Percentiles rank a stretch among this genome's conserved stretches.
These are phyloP conservation scores for Agrotis ipsilon DNA, from an alignment of 2,888 invertebrate genomes.

Conservation along the genomic window DNA sequence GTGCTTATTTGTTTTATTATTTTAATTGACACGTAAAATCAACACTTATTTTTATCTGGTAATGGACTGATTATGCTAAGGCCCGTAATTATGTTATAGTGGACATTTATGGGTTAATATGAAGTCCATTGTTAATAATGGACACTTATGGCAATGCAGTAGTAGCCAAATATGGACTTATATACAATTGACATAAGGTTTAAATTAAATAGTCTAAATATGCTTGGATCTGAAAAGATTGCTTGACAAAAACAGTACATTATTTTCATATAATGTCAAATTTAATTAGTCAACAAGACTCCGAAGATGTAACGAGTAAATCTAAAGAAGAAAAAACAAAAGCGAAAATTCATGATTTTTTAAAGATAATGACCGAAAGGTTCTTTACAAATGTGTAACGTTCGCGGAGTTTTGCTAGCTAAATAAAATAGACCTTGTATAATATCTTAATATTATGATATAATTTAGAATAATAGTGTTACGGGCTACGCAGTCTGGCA, in stretches of 20 bases:
- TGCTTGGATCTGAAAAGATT: neutral
- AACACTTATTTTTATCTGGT: neutral
- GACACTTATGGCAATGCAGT: neutral
- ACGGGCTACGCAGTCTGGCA: slow-evolving; percentile 28
- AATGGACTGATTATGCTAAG: neutral
- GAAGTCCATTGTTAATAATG: neutral
- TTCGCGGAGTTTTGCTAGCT: neutral
- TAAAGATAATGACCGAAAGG: neutral
- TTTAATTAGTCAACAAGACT: neutral
- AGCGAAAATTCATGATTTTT: too few species aligned
- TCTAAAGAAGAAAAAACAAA: neutral
- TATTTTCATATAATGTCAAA: slow-evolving; percentile 16
- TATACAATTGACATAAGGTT: neutral
- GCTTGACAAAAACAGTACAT: slow-evolving; percentile 27
- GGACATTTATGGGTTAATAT: neutral
- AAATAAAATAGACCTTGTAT: neutral
- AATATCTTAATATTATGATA: slow-evolving; percentile 27
- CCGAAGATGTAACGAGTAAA: neutral
- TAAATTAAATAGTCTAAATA: neutral
- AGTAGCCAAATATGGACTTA: too few species aligned
- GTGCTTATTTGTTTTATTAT: too few species aligned
- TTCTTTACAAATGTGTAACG: too few species aligned
- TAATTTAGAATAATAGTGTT: slow-evolving; percentile 43
- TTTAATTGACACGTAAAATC: neutral
- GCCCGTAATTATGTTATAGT: neutral